Conservation (phyloP, 2,888 invertebrate genomes). For the Luperina testacea region DNA sequence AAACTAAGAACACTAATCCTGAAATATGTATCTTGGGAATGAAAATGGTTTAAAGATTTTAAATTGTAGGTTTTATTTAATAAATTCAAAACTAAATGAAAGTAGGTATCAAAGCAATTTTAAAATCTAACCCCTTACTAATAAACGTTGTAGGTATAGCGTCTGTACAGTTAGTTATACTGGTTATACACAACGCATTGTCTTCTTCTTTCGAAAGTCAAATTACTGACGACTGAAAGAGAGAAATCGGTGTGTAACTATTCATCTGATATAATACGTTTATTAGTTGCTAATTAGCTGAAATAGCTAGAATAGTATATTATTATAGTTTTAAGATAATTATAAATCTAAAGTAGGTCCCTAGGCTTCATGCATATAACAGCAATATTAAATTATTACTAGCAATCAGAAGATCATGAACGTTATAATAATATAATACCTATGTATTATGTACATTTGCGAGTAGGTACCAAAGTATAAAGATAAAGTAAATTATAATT, state of each 20-base stretch:
- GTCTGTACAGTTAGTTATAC: too few species aligned
- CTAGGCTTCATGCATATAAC: neutral
- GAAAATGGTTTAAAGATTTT: too few species aligned
- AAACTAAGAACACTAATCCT: too few species aligned
- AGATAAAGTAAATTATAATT: slow-evolving; percentile 22
- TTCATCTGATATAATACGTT: too few species aligned
- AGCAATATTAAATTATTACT: neutral
- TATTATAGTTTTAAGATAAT: neutral
- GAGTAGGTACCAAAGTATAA: neutral
- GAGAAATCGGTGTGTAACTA: too few species aligned
- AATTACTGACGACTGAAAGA: too few species aligned
- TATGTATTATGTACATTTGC: neutral
- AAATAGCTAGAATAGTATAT: neutral
- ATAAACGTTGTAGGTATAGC: too few species aligned
- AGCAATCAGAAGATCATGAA: neutral
- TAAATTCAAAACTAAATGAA: neutral
- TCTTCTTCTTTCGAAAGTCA: too few species aligned
- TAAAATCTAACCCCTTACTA: neutral
- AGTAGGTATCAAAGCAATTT: neutral
- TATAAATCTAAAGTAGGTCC: neutral
- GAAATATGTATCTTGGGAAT: neutral
- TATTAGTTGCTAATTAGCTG: neutral
- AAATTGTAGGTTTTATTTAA: neutral
- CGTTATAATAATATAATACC: neutral
- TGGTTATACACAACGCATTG: too few species aligned